Evolutionary conservation across 1,140 invertebrate species (phyloP), one percentile per base, ranked within the genome.

Genomic region (Littorina saxatilis): DNA sequence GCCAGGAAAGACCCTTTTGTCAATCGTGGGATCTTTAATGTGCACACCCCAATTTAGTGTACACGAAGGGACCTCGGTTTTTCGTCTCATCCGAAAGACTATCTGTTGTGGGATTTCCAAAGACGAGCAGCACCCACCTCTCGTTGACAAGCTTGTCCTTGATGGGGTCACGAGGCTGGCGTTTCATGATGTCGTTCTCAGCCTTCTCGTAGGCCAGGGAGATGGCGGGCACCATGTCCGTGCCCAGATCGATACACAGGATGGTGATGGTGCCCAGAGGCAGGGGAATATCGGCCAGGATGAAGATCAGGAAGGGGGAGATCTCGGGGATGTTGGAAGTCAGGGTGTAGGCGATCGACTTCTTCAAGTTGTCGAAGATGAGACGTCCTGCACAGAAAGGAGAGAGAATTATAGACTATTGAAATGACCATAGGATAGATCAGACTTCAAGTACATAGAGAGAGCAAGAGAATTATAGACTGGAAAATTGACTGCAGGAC

Each of bases 261-360:
- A 99, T 99, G 87, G 99, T 99, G 82, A 99, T 98, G 79, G 98
- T 99, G 90, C 98, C 99, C 84, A 99, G 95, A 73, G 98, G 98
- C 87, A 99, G 94, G 81, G 99, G 99, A 92, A 99, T 98, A 92
- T 98, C 98, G 92, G 96, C 96, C 40, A 99, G 94, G 93, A 99
- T 99, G 94, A 99, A 99, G 82, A 98, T 95, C 92, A 99, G 95
- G 96, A 99, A 99, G 75, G 99, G 99, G 66, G 98, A 98, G 91
- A 99, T 99, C 94, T 99, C 99, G 86, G 99, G 98, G 94, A 99
- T 99, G 94, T 99, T 99, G 82, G 97, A 99, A 83, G 99, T 99
- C 81, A 99, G 94, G 50, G 99, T 99, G 94, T 99, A 99, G 29
- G 98, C 98, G 94, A 99, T 99, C 85, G 98, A 99, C 93, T 99